Conservation (phyloP, 2,113 vertebrate genomes). For the Puntigrus tetrazona region DNA sequence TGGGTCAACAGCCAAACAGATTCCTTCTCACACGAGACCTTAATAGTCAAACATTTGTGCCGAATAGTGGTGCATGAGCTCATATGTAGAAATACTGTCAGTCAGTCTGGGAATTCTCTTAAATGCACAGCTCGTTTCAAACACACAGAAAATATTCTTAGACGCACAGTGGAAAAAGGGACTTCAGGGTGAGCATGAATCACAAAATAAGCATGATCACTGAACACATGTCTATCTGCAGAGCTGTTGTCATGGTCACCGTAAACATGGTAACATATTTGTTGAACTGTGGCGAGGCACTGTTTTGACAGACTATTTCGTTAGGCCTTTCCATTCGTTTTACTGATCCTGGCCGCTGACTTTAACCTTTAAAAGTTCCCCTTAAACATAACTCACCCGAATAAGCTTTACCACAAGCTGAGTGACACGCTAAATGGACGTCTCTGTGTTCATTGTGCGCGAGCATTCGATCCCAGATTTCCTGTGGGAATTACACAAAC, state of each 20-base stretch:
- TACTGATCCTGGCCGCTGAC: slow-evolving; percentile 36
- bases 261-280: slow-evolving; percentile 53
- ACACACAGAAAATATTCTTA: slow-evolving; percentile 6
- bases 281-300: slow-evolving; percentile 43
- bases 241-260: slow-evolving; percentile 54
- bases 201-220: slow-evolving; percentile 31
- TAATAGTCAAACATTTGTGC: background rate
- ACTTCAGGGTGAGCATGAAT: slow-evolving; percentile 29
- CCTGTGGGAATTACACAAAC: slow-evolving; percentile 57
- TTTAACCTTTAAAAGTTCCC: slow-evolving; percentile 56
- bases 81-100: slow-evolving; percentile 17
- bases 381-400: slow-evolving; percentile 65
- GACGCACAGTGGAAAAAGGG: slow-evolving; percentile 31
- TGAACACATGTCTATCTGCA: slow-evolving; percentile 41
- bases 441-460: slow-evolving; percentile 34
- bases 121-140: slow-evolving; percentile 7
- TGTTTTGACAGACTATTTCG: slow-evolving; percentile 46
- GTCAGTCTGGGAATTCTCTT: slow-evolving; percentile 36
- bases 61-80: background rate
- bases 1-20: background rate
- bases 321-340: slow-evolving; percentile 38
- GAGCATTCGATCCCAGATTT: slow-evolving; percentile 46
- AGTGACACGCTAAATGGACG: slow-evolving; percentile 30
- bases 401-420: slow-evolving; percentile 59
- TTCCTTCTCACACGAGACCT: background rate